phyloP scores from a whole-genome alignment of 2,888 invertebrate species.

The Lissonota sp. region DNA sequence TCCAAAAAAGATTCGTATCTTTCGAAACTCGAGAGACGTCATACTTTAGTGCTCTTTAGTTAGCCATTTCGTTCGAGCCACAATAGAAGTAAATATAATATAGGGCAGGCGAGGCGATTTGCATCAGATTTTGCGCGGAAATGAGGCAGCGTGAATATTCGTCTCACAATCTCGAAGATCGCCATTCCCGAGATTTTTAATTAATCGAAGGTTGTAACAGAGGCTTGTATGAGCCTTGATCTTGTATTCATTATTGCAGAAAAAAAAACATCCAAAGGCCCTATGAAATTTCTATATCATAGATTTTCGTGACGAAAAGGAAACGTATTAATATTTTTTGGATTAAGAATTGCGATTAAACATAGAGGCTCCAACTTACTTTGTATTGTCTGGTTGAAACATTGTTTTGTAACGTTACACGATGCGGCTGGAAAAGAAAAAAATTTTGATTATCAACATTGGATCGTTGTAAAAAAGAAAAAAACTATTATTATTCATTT shows the following conservation, averaged over 20 bases:
- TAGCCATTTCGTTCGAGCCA: conserved; percentile 59
- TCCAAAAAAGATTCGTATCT: conserved; percentile 52
- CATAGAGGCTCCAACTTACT: conserved; percentile 67
- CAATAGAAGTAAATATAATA: conserved; percentile 36
- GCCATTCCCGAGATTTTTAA: conserved; percentile 16
- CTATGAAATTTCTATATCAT: conserved; percentile 33
- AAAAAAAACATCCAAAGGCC: conserved; percentile 26
- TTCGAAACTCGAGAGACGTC: conserved; percentile 65
- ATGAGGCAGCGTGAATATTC: conserved; percentile 61
- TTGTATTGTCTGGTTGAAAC: conserved; percentile 70
- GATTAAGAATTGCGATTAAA: conserved; percentile 38
- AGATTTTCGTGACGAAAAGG: not conserved
- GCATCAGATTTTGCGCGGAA: conserved; percentile 70
- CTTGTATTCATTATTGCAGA: conserved; percentile 24
- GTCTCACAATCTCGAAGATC: conserved; percentile 42
- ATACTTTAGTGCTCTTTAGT: conserved; percentile 49
- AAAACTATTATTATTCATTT: not conserved
- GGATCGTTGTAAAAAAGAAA: not conserved
- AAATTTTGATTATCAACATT: not conserved
- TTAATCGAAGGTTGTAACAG: too few relatives aligned
- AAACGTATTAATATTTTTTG: not conserved
- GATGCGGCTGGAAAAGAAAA: conserved; percentile 64
- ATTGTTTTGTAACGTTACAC: conserved; percentile 63
- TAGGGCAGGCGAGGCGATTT: conserved; percentile 3
- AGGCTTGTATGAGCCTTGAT: conserved; percentile 1